A percentile compares a stretch with the other conserved stretches of the same genome.
These are phyloP conservation scores for Thaumatotibia leucotreta DNA, from an alignment of 1,140 invertebrate species.

Conservation along the genomic window DNA sequence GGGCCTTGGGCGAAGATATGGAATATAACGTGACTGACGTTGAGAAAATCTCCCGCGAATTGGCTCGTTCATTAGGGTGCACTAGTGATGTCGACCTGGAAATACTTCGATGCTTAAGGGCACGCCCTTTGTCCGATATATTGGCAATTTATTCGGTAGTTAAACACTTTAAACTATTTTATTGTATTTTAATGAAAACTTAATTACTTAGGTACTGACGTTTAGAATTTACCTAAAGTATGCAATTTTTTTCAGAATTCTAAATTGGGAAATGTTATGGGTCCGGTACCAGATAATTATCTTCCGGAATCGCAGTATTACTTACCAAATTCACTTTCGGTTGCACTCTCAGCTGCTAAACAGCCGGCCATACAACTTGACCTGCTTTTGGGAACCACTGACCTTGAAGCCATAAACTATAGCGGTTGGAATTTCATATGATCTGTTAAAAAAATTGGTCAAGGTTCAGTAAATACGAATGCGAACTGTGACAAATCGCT, in stretches of 20 bases:
- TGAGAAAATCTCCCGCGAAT: conserved; percentile 37
- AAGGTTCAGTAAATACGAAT: conserved; percentile 5
- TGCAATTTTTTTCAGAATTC: conserved; percentile 63
- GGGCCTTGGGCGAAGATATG: conserved; percentile 38
- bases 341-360: conserved; percentile 65
- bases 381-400: conserved; percentile 78
- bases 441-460: neutral
- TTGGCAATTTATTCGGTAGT: conserved; percentile 77
- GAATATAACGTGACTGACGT: conserved; percentile 25
- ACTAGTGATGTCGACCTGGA: conserved; percentile 36
- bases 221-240: too few relatives aligned
- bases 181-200: too few relatives aligned
- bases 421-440: conserved; percentile 48
- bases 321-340: conserved; percentile 69
- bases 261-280: conserved; percentile 75
- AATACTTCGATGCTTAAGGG: conserved; percentile 80
- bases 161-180: conserved; percentile 14
- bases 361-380: conserved; percentile 69
- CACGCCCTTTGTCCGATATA: conserved; percentile 78
- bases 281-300: conserved; percentile 79
- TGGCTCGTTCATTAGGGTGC: conserved; percentile 44
- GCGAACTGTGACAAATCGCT: neutral
- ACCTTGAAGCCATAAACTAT: conserved; percentile 78
- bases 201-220: too few relatives aligned
- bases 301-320: conserved; percentile 76